Conservation (phyloP, 2,113 vertebrate species). For the Suricata suricatta region DNA sequence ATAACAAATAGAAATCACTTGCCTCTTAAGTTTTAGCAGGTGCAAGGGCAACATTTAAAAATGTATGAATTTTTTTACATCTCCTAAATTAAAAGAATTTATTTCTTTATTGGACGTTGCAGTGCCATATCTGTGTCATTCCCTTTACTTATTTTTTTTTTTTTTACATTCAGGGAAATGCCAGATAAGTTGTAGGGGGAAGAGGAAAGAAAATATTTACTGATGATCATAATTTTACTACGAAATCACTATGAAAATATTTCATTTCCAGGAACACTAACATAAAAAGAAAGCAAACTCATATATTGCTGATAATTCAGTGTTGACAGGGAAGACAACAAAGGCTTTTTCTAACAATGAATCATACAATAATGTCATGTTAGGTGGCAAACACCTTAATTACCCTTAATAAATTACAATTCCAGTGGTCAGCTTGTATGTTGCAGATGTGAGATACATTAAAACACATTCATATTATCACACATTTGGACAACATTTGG, state of each 20-base stretch:
- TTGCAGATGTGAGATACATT: neutral
- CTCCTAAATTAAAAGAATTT: neutral
- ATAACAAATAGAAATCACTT: neutral
- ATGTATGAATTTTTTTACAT: neutral
- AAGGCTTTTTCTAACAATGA: slow-evolving; percentile 3
- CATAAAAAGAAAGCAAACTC: neutral
- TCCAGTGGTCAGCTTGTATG: neutral
- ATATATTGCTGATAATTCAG: neutral
- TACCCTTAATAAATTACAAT: neutral
- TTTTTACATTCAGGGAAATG: neutral
- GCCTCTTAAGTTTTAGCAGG: neutral
- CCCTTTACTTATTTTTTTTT: neutral
- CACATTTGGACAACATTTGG: neutral
- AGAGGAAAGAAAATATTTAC: slow-evolving; percentile 30
- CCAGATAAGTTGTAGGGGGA: neutral
- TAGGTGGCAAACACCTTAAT: slow-evolving; percentile 44
- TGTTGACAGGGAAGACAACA: neutral
- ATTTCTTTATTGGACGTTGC: neutral
- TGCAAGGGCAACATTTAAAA: neutral
- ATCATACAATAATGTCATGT: neutral
- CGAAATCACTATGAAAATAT: slow-evolving; percentile 38
- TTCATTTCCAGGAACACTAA: slow-evolving; percentile 53
- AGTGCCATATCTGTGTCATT: neutral
- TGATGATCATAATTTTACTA: neutral
- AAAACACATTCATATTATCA: neutral